A percentile compares a stretch with the other conserved stretches of the same genome.
These are phyloP conservation scores for Chloropsis cyanopogon DNA, from an alignment of 2,113 vertebrate genomes.

Conservation along the genomic window DNA sequence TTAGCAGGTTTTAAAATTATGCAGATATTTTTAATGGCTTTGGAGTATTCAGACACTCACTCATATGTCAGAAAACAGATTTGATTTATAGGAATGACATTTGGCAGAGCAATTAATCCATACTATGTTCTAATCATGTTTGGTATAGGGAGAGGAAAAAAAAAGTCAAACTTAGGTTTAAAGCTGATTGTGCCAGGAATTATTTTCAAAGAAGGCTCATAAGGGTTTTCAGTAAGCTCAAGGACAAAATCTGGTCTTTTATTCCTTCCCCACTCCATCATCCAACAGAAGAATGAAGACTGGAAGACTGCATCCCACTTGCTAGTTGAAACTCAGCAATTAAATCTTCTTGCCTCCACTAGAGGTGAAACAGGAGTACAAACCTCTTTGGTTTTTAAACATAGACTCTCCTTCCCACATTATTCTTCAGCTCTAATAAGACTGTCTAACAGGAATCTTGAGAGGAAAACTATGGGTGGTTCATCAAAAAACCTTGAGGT, in stretches of 20 bases:
- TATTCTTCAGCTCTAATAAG: not conserved
- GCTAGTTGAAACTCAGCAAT: not conserved
- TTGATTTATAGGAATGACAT: conserved; percentile 75
- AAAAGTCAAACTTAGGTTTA: conserved; percentile 63
- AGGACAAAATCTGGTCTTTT: conserved; percentile 42
- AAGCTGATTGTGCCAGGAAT: conserved; percentile 58
- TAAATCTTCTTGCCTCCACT: not conserved
- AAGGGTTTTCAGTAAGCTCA: conserved; percentile 46
- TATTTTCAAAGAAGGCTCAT: conserved; percentile 60
- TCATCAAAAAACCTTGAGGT: not conserved
- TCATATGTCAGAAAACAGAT: conserved; percentile 77
- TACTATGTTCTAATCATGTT: conserved; percentile 73
- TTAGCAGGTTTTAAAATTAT: conserved; percentile 77
- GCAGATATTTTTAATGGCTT: conserved; percentile 76
- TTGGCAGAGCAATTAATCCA: conserved; percentile 75
- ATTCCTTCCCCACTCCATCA: not conserved
- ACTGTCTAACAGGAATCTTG: not conserved
- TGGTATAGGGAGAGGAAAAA: conserved; percentile 55
- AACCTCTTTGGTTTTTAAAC: not conserved
- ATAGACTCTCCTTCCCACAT: not conserved
- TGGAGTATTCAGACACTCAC: conserved; percentile 73
- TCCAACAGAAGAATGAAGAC: not conserved
- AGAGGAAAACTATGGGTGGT: not conserved
- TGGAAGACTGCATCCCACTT: not conserved
- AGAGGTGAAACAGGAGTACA: not conserved